Base-by-base conservation (phyloP, 2,113 vertebrate genomes). In the Condylura cristata region DNA sequence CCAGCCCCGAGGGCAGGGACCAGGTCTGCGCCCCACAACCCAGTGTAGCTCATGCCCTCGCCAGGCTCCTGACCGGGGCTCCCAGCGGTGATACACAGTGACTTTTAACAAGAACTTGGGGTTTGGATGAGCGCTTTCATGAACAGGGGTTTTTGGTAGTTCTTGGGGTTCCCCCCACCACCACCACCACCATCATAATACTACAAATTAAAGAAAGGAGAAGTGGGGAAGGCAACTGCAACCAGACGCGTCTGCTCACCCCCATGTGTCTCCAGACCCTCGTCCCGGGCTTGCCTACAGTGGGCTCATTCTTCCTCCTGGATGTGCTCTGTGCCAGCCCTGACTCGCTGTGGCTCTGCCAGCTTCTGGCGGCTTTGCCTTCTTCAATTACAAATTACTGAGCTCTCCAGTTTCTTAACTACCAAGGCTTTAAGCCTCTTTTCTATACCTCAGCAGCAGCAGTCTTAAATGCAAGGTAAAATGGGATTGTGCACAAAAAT, bases 381-480 rank as follows among this genome's bases (percentile, higher is more conserved):
- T 81, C 71, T 96, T 94, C 84, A 44, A 41, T 91, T 85, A 90
- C 79, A 76, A 65, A 93, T 93, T 39, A 48, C 84, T 87, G 28
- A 90, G 90, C 80, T 82, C 66, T 65, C 58, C 76, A 61, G 4
- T 61, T 93, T 89, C 74, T 91, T 87, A 72, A 93, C 68, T 53
- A 26, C 65, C 63, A 87, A 70, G 66, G 76, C 75, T 90, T 86
- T 89, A 86, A 91, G 56, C 90, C 90, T 93, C 79, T 94, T 81
- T 93, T 68, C 86, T 72, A 66, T 78, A 85, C 32, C 61, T 53
- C 51, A 70, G 22, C 16, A 63, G 22, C 16, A 88, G 51, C 88
- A 80, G 70, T 96, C 70, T 18, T 95, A 92, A 91, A 93, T 72
- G 83, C 61, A 89, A 24, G 87, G 87, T 84, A 81, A 86, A 97